Conservation (phyloP, 2,113 vertebrate species). For the Ailuropoda melanoleuca region DNA sequence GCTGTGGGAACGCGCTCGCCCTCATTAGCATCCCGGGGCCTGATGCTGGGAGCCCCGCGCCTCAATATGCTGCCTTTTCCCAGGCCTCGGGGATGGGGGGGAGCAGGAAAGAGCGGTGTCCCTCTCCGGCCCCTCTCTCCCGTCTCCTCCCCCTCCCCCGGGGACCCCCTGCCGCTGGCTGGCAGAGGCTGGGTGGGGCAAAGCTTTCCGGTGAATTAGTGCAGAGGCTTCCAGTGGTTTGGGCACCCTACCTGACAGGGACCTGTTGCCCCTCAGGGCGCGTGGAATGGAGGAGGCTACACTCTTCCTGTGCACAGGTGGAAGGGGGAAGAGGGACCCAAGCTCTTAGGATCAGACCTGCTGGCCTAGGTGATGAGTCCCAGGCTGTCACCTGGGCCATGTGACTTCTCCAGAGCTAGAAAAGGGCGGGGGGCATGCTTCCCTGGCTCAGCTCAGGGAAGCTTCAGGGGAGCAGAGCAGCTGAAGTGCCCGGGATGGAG, state of each 20-base stretch:
- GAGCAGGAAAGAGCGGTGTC: constrained; percentile 76
- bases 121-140: neutral
- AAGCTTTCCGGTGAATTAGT: neutral
- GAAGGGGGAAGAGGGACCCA: neutral
- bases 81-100: constrained; percentile 61
- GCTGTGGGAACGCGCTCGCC: constrained; percentile 86
- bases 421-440: rapidly evolving
- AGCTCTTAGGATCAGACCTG: neutral
- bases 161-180: neutral
- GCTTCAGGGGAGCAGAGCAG: neutral
- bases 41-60: constrained; percentile 75
- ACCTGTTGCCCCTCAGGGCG: neutral
- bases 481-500: neutral
- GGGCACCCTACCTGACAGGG: neutral
- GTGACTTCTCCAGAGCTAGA: neutral
- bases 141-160: neutral
- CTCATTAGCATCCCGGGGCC: constrained; percentile 82
- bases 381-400: neutral
- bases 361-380: neutral
- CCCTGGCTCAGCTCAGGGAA: neutral
- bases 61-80: constrained; percentile 85
- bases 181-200: neutral
- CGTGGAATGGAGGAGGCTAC: neutral
- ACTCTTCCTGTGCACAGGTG: neutral
- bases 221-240: rapidly evolving